These are phyloP conservation scores for Eupithecia vulgata DNA, from an alignment of 2,888 invertebrate species.

Conservation along the genomic window DNA sequence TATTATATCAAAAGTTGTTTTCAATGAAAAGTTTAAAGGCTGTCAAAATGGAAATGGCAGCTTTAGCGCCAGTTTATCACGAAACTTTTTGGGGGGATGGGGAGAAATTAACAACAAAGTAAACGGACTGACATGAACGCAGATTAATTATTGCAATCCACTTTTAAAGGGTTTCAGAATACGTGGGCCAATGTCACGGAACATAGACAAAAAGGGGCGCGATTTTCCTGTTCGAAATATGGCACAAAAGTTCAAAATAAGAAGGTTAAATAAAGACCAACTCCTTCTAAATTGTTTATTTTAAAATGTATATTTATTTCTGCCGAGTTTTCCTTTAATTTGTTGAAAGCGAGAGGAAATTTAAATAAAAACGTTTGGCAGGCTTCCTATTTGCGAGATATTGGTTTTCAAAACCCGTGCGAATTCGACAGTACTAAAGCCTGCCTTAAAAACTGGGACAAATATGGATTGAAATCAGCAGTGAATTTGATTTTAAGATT, in stretches of 20 bases:
- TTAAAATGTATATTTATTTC: too few species aligned
- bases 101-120: constrained; percentile 44
- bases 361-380: not conserved
- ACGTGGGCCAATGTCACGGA: not conserved
- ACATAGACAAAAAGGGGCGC: not conserved
- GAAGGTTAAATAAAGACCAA: not conserved
- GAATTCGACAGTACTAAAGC: not conserved
- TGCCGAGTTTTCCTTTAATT: not conserved
- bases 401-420: not conserved
- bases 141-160: constrained; percentile 29
- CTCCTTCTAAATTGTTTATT: not conserved
- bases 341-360: not conserved
- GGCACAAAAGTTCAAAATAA: not conserved
- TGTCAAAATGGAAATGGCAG: constrained; percentile 13
- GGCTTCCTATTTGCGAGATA: not conserved
- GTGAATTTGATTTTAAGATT: too few species aligned
- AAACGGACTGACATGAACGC: constrained; percentile 32
- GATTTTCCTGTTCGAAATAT: not conserved
- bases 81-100: constrained; percentile 41
- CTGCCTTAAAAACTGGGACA: too few species aligned
- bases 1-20: not conserved
- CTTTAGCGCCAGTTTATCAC: constrained; percentile 31
- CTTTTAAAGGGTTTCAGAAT: constrained; percentile 13
- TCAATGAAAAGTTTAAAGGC: constrained; percentile 20
- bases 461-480: too few species aligned